Evolutionary conservation across 1,140 invertebrate species (phyloP).

Genomic region (Zeugodacus cucurbitae): DNA sequence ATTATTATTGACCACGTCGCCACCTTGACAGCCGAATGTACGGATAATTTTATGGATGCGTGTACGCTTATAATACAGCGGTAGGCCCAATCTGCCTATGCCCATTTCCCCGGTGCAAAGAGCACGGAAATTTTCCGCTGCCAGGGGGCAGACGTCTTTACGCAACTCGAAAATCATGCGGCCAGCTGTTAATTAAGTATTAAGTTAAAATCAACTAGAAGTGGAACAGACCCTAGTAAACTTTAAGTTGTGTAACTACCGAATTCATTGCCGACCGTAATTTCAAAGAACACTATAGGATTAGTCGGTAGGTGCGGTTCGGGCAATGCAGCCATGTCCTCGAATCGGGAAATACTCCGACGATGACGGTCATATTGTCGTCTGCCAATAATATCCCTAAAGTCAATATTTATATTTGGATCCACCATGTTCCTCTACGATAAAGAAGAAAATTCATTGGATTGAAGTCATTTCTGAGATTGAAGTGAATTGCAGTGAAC

Average conservation of each 20-base stretch:
- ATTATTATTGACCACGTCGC: conserved; percentile 93
- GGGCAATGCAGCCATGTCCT: neutral
- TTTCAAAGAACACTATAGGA: conserved; percentile 76
- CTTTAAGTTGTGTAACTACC: conserved; percentile 52
- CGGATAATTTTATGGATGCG: conserved; percentile 95
- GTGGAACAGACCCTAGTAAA: no score
- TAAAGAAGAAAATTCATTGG: no score
- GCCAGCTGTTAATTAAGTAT: conserved; percentile 72
- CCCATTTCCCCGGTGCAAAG: conserved; percentile 93
- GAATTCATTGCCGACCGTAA: conserved; percentile 72
- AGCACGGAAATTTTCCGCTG: conserved; percentile 91
- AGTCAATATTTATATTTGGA: no score
- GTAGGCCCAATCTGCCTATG: conserved; percentile 84
- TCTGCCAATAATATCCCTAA: no score
- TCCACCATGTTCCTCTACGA: no score
- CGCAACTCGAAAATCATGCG: conserved; percentile 78
- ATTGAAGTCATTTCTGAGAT: no score
- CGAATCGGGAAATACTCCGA: neutral
- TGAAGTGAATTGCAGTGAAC: no score
- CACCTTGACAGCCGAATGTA: conserved; percentile 92
- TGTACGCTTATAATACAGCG: conserved; percentile 61
- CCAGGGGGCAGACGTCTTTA: conserved; percentile 89
- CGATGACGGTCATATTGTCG: neutral
- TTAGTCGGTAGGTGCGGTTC: conserved; percentile 53
- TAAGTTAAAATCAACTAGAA: conserved; percentile 55